A percentile compares a stretch with the other conserved stretches of the same genome.
Conservation (phyloP, 1,140 invertebrate species). For the Chrysoperla carnea region DNA sequence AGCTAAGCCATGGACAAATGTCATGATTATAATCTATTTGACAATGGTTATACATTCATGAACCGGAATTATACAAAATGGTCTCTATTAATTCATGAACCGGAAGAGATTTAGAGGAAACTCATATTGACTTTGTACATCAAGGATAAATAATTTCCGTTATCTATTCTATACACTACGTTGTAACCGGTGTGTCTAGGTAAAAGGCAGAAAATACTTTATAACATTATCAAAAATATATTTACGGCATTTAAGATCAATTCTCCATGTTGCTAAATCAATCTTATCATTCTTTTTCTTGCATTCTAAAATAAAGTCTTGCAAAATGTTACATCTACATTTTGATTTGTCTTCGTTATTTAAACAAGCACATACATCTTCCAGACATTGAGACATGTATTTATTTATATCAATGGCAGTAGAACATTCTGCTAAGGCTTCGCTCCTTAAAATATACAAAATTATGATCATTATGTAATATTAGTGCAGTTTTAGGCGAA, state of each 20-base stretch:
- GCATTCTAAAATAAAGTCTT: conserved; percentile 52
- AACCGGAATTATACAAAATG: too few relatives aligned
- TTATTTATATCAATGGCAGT: conserved; percentile 39
- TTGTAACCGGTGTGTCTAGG: too few relatives aligned
- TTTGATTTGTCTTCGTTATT: conserved; percentile 25
- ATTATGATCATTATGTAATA: too few relatives aligned
- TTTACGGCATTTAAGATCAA: conserved; percentile 47
- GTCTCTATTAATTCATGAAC: too few relatives aligned
- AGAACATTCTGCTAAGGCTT: conserved; percentile 40
- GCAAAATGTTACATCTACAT: conserved; percentile 49
- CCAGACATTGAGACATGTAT: conserved; percentile 50
- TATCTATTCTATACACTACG: too few relatives aligned
- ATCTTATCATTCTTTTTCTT: conserved; percentile 36
- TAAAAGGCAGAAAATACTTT: not conserved
- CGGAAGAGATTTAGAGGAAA: too few relatives aligned
- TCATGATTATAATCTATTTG: too few relatives aligned
- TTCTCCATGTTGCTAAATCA: conserved; percentile 51
- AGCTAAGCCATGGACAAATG: too few relatives aligned
- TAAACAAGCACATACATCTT: conserved; percentile 51
- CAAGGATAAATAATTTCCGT: too few relatives aligned
- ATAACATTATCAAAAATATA: conserved; percentile 7
- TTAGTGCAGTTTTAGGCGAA: not conserved
- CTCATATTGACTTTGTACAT: too few relatives aligned
- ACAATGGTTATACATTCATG: too few relatives aligned
- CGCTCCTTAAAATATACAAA: conserved; percentile 22